A percentile compares a stretch with the other conserved stretches of the same genome.
These are phyloP conservation scores for Protomyctophum bolini DNA, from an alignment of 2,113 vertebrate genomes.

Conservation along the genomic window DNA sequence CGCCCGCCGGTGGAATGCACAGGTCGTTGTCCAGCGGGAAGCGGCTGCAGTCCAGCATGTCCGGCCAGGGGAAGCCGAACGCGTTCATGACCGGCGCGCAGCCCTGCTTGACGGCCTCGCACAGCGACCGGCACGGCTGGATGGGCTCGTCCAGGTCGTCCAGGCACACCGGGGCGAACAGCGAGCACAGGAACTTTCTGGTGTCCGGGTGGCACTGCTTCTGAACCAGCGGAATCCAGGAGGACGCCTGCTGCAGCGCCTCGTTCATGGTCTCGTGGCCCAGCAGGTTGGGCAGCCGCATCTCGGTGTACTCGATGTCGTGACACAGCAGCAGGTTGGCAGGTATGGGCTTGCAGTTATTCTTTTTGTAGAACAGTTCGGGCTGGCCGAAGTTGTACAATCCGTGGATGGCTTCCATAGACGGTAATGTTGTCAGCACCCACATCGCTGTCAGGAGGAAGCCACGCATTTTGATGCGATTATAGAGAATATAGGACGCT, in stretches of 20 bases:
- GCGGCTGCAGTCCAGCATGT: conserved; percentile 93
- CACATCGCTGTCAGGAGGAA: conserved; percentile 54
- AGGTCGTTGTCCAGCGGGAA: conserved; percentile 95
- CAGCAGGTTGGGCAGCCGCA: conserved; percentile 96
- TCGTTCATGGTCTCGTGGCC: conserved; percentile 97
- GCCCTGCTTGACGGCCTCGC: conserved; percentile 89
- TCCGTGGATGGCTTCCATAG: conserved; percentile 80
- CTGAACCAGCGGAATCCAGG: conserved; percentile 96
- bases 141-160: conserved; percentile 94
- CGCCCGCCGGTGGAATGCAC: conserved; percentile 91
- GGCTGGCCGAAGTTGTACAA: conserved; percentile 89
- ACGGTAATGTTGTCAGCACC: conserved; percentile 68
- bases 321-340: conserved; percentile 89
- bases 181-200: conserved; percentile 97
- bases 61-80: conserved; percentile 97
- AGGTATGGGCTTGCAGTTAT: conserved; percentile 93
- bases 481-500: not conserved
- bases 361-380: conserved; percentile 89
- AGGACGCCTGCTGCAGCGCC: conserved; percentile 93
- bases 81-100: conserved; percentile 97
- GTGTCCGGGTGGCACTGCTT: conserved; percentile 97
- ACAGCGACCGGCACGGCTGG: conserved; percentile 94
- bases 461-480: conserved; percentile 52
- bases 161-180: conserved; percentile 95
- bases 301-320: conserved; percentile 94